Evolutionary conservation across 2,888 invertebrate genomes (phyloP).

Genomic region (Scaptomyza caliginosa): DNA sequence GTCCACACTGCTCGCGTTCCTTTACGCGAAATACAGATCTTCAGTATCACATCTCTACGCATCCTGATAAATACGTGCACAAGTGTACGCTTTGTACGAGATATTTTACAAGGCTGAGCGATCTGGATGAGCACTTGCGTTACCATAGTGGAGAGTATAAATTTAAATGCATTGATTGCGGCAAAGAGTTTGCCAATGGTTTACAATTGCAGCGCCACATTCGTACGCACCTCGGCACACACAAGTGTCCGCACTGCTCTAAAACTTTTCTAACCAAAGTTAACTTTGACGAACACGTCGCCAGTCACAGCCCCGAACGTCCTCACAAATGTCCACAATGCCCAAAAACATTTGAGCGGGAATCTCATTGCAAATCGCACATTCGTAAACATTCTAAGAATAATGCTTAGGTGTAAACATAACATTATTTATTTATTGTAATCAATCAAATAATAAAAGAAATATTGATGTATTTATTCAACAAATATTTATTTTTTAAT

Average conservation of each 20-base stretch:
- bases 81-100: slow-evolving; percentile 41
- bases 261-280: slow-evolving; percentile 31
- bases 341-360: slow-evolving; percentile 31
- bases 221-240: slow-evolving; percentile 31
- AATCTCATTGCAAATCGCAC: slow-evolving; percentile 33
- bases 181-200: slow-evolving; percentile 17
- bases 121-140: slow-evolving; percentile 37
- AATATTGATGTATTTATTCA: no score
- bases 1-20: slow-evolving; percentile 32
- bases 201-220: slow-evolving; percentile 43
- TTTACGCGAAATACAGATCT: slow-evolving; percentile 42
- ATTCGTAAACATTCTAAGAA: slow-evolving; percentile 7
- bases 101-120: slow-evolving; percentile 34
- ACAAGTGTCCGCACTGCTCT: slow-evolving; percentile 39
- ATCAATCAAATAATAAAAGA: no score
- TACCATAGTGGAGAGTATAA: slow-evolving; percentile 37
- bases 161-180: slow-evolving; percentile 30
- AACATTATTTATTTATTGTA: not conserved
- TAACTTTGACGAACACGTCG: slow-evolving; percentile 26
- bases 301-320: slow-evolving; percentile 34
- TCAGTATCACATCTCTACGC: slow-evolving; percentile 43
- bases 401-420: not conserved
- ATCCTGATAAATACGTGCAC: slow-evolving; percentile 39
- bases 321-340: slow-evolving; percentile 40
- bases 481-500: no score